A percentile compares a stretch with the other conserved stretches of the same genome.
These are phyloP conservation scores for Psittacara wagleri DNA, from an alignment of 2,113 vertebrate genomes.

Conservation along the genomic window DNA sequence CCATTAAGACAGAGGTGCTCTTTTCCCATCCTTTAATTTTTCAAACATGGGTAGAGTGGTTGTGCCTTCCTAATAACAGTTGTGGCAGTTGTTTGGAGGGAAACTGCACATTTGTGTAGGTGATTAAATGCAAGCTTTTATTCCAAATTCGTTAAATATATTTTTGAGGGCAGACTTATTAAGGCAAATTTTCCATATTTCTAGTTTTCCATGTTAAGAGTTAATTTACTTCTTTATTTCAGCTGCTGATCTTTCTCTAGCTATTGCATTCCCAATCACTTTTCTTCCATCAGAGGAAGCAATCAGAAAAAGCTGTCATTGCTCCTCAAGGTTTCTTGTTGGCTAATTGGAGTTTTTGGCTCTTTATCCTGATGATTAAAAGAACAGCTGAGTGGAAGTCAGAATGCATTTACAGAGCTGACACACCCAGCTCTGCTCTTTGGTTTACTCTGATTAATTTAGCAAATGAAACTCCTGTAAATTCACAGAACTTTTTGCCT, in stretches of 20 bases:
- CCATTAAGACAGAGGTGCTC: neutral
- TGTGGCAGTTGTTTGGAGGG: neutral
- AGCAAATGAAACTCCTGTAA: slow-evolving; percentile 41
- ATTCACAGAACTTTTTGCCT: neutral
- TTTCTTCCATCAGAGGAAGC: neutral
- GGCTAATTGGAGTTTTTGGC: neutral
- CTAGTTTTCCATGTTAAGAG: neutral
- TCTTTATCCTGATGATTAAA: slow-evolving; percentile 57
- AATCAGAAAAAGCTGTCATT: slow-evolving; percentile 22
- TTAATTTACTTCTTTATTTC: neutral
- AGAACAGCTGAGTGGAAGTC: slow-evolving; percentile 41
- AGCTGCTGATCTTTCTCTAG: neutral
- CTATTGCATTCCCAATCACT: neutral
- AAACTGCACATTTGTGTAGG: neutral
- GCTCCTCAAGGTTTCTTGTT: slow-evolving; percentile 6
- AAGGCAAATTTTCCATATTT: neutral
- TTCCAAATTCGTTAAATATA: neutral
- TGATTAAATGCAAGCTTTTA: neutral
- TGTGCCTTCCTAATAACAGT: neutral
- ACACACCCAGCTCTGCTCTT: slow-evolving; percentile 26
- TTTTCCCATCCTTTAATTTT: neutral
- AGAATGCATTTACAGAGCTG: neutral
- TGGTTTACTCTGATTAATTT: slow-evolving; percentile 60
- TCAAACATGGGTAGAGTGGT: neutral
- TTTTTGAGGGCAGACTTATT: neutral